Base-by-base conservation (phyloP, 2,113 vertebrate species). In the Rhea americana region DNA sequence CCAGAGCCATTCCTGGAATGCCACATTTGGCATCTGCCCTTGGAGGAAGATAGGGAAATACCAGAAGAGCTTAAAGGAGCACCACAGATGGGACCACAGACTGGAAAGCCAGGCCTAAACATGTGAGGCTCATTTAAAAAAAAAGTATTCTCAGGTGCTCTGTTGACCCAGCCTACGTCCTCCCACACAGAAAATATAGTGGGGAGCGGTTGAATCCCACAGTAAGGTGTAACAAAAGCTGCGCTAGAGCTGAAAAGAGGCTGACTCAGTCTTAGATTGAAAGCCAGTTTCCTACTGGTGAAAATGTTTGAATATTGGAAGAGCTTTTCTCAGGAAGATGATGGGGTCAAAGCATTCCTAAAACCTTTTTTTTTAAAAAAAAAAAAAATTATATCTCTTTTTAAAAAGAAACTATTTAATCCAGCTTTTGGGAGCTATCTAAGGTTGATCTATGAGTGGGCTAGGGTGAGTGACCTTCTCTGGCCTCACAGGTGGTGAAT, bases 241-340 rank as follows among this genome's bases (percentile, higher is more conserved):
- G 48, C 30, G 65, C n/a, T 81, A 73, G 39, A 73, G 50, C 58
- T 87, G 82, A 50, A 66, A 75, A 84, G 53, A 70, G 66, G 47
- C 48, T 65, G 35, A 61, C 82, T 86, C 66, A 75, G 48, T 53
- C 84, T 76, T 30, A 77, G 83, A 58, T 24, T 76, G 78, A 68
- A 89, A 86, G 22, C 65, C 73, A 70, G 45, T 37, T 39, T 79
- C 67, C 20, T 28, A 48, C 68, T 17, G 30, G 72, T 68, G 83
- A 78, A 71, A 85, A 63, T 22, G 15, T 63, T 66, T 88, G 87
- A 74, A 88, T 35, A 30, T 9, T 92, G 86, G 62, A 94, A 82
- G 70, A 89, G 86, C 45, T 94, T 87, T 93, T 77, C 81, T 70
- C 50, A 9, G 71, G 71, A 58, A 92, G 62, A 32, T 82, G 78